A percentile compares a stretch with the other conserved stretches of the same genome.
Conservation (phyloP, 2,888 invertebrate species). For the Microplitis manilae region DNA sequence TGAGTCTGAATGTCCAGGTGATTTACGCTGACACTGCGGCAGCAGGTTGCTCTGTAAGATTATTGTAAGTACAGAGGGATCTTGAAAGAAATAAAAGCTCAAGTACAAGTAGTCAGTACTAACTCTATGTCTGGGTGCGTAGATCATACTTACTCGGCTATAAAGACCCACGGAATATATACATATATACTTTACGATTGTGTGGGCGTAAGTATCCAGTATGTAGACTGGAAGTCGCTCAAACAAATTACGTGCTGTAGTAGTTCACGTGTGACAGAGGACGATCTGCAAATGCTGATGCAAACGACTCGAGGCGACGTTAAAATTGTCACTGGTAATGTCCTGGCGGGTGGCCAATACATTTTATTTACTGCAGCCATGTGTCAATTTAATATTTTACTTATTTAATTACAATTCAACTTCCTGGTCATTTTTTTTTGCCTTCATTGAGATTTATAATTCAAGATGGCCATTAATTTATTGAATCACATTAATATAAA, state of each 20-base stretch:
- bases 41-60: neutral
- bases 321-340: conserved; percentile 50
- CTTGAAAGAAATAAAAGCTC: neutral
- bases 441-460: no score
- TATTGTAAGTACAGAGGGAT: conserved; percentile 11
- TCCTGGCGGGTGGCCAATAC: conserved; percentile 48
- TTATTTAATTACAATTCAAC: no score
- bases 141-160: conserved; percentile 52
- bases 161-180: conserved; percentile 47
- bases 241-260: conserved; percentile 13
- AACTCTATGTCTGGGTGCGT: conserved; percentile 39
- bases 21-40: conserved; percentile 5
- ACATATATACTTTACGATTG: conserved; percentile 47
- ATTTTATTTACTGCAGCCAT: neutral
- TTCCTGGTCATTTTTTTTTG: no score
- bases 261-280: conserved; percentile 22
- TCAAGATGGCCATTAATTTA: no score
- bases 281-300: conserved; percentile 36
- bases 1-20: conserved; percentile 11
- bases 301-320: conserved; percentile 29
- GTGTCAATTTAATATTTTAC: no score
- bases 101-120: neutral
- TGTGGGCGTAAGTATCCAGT: conserved; percentile 50
- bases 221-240: no score
- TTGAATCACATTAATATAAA: no score